Conservation (phyloP, 2,888 invertebrate genomes). For the Eupithecia dodoneata region DNA sequence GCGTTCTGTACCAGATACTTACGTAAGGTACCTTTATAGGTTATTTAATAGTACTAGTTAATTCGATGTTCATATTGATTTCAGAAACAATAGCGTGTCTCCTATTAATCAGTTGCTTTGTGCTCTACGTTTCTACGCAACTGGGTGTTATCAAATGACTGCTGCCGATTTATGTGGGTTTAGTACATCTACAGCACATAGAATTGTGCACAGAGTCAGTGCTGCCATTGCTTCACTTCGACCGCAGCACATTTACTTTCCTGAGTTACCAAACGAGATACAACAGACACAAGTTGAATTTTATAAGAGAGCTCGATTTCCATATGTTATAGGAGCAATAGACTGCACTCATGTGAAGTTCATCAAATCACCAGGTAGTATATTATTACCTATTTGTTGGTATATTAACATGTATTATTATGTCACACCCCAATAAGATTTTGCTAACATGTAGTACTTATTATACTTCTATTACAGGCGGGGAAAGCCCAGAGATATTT, state of each 20-base stretch:
- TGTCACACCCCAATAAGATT: no score
- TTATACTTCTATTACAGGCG: no score
- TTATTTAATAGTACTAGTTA: no score
- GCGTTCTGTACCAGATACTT: no score
- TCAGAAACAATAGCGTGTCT: conserved; percentile 10
- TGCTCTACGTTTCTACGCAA: conserved; percentile 16
- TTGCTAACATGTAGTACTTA: no score
- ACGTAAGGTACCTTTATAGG: no score
- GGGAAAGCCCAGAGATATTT: no score
- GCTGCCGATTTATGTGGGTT: conserved; percentile 17
- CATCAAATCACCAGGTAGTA: conserved; percentile 8
- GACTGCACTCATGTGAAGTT: conserved; percentile 17
- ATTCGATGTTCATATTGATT: neutral
- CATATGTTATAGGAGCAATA: conserved; percentile 2
- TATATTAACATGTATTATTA: no score
- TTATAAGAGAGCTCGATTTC: no score
- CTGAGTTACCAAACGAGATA: conserved; percentile 15
- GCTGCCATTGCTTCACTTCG: conserved; percentile 28
- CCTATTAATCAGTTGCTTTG: conserved; percentile 17
- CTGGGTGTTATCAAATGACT: neutral
- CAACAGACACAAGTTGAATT: conserved; percentile 16
- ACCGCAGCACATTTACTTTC: conserved; percentile 41
- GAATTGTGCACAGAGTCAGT: conserved; percentile 14
- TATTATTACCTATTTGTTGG: no score
- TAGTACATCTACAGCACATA: conserved; percentile 27